Evolutionary conservation across 2,797 vertebrate genomes (phyloP), one percentile per base, ranked within the genome.

Genomic region (Anguilla obscura): DNA sequence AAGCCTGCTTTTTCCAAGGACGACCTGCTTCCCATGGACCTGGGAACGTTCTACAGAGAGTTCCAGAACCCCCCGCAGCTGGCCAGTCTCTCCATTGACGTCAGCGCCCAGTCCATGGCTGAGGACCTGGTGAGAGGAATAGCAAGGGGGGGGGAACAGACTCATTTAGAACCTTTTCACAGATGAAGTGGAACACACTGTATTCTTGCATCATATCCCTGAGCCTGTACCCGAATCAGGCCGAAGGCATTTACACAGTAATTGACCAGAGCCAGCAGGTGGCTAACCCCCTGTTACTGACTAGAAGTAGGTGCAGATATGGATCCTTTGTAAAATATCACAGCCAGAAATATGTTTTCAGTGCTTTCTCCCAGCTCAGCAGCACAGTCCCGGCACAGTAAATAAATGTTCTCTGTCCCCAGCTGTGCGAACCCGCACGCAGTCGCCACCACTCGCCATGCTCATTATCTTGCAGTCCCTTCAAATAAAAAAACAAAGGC

Each of bases 1-100:
- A 98, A 98, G 91, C 98, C 99, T 8, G 99, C 99, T 10, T 99
- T 99, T 95, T 99, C 98, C 87, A 99, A 99, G 94, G 99, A 99
- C 2, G 99, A 99, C 93, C 93, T 99, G 92, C 90, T 99, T 91
- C 98, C 98, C 0, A 99, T 99, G 98, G 99, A 99, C 92, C 92
- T 99, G 92, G 99, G 99, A 33, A 99, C 99, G 0, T 99, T 99
- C 94, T 99, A 99, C 93, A 95, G 98, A 86, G 99, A 99, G 94
- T 99, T 99, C 93, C 98, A 99, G 94, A 99, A 99, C 90, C 98
- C 99, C 1, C 99, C 99, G 69, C 99, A 99, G 88, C 96, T 99
- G 89, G 97, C 97, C 94, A 99, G 98, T 92, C 96, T 99, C 89
- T 98, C 98, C 1, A 97, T 99, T 45, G 97, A 99, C 90, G 97